Percentiles rank a stretch among this genome's conserved stretches.
Evolutionary conservation across 2,888 invertebrate genomes (phyloP).

Genomic region (Brenthis ino): DNA sequence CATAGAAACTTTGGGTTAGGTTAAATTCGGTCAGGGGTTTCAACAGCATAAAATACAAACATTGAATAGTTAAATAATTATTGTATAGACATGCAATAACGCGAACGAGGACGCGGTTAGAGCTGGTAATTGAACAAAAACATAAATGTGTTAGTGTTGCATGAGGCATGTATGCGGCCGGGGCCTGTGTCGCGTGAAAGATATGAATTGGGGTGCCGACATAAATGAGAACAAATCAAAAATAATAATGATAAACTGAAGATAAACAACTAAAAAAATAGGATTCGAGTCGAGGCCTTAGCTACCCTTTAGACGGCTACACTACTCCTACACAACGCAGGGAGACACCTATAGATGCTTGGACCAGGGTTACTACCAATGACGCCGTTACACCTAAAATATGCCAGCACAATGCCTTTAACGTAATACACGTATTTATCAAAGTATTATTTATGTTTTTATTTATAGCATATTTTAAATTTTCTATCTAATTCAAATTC

Average conservation of each 20-base stretch:
- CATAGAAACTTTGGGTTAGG: slow-evolving; percentile 21
- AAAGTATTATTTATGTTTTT: slow-evolving; percentile 46
- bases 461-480: slow-evolving; percentile 47
- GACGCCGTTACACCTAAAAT: slow-evolving; percentile 48
- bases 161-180: slow-evolving; percentile 64
- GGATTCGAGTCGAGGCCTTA: slow-evolving; percentile 61
- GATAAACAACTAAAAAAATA: slow-evolving; percentile 49
- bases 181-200: slow-evolving; percentile 71
- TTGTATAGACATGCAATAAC: slow-evolving; percentile 36
- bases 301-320: slow-evolving; percentile 65
- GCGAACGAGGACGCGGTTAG: slow-evolving; percentile 36
- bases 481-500: slow-evolving; percentile 55
- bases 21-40: slow-evolving; percentile 26
- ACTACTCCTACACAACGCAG: slow-evolving; percentile 71
- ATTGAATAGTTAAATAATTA: slow-evolving; percentile 44
- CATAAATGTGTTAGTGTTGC: slow-evolving; percentile 66
- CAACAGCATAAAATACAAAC: slow-evolving; percentile 44
- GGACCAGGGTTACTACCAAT: slow-evolving; percentile 51
- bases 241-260: slow-evolving; percentile 51
- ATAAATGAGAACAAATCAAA: slow-evolving; percentile 52
- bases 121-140: slow-evolving; percentile 41
- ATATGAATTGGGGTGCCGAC: slow-evolving; percentile 75
- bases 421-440: slow-evolving; percentile 41
- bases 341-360: slow-evolving; percentile 56
- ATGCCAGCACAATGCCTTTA: slow-evolving; percentile 46